Percentiles rank a stretch among this genome's conserved stretches.
Conservation (phyloP, 2,888 invertebrate genomes). For the Didymodactylos carnosus region DNA sequence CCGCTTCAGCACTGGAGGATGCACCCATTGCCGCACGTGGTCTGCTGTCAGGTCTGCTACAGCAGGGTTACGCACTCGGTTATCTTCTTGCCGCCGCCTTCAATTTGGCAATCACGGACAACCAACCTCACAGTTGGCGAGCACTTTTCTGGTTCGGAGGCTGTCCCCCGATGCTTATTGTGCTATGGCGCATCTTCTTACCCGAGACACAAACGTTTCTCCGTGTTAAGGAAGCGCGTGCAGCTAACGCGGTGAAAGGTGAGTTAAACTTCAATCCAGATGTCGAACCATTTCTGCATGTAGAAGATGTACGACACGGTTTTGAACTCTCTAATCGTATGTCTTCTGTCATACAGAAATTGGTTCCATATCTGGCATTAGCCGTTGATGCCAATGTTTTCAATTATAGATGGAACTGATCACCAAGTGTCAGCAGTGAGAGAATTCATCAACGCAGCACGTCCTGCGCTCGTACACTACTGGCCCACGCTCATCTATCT, state of each 20-base stretch:
- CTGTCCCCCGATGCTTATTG: background rate
- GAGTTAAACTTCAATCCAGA: background rate
- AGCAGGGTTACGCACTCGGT: background rate
- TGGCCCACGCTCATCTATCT: background rate
- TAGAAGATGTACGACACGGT: background rate
- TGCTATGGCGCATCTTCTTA: background rate
- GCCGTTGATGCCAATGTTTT: too few species aligned
- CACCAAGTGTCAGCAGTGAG: background rate
- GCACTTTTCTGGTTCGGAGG: background rate
- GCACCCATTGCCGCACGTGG: background rate
- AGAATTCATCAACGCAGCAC: background rate
- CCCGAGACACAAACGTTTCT: background rate
- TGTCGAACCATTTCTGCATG: too few species aligned
- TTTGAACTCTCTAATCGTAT: background rate
- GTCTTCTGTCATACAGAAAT: background rate
- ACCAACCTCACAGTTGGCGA: background rate
- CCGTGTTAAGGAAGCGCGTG: background rate
- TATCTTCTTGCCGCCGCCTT: background rate
- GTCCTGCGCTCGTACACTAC: background rate
- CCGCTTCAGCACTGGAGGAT: background rate
- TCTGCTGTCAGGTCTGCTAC: background rate
- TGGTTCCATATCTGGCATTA: too few species aligned
- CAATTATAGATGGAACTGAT: background rate
- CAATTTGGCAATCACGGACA: background rate
- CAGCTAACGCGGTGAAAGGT: background rate